phyloP scores from a whole-genome alignment of 2,797 vertebrate species.

The Natrix natrix region DNA sequence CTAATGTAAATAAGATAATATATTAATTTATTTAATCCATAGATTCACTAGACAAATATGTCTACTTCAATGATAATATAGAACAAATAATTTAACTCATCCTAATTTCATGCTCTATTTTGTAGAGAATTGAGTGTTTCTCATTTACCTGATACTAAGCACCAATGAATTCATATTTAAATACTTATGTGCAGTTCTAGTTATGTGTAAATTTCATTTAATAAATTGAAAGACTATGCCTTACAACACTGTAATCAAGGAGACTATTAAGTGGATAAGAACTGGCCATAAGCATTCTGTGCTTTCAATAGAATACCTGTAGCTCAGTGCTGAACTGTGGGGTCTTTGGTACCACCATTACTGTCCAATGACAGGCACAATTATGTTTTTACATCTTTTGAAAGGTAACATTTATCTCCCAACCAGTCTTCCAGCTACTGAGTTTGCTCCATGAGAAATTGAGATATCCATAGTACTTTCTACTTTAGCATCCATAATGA shows the following conservation, averaged over 20 bases:
- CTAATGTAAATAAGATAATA: neutral
- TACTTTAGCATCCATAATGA: neutral
- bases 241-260: neutral
- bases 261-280: neutral
- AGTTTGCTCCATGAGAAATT: neutral
- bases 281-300: neutral
- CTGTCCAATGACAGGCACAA: neutral
- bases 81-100: conserved; percentile 17
- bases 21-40: neutral
- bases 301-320: neutral
- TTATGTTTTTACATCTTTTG: neutral
- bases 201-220: neutral
- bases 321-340: neutral
- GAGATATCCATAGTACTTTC: neutral
- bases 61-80: neutral
- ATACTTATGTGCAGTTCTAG: neutral
- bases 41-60: neutral
- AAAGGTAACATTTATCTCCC: neutral
- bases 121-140: neutral
- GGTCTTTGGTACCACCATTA: neutral
- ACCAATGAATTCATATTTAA: neutral
- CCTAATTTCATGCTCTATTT: neutral
- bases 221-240: neutral
- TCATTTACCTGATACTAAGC: neutral
- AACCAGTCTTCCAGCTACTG: neutral